Conservation (phyloP, 2,888 invertebrate species). For the Piscicola geometra region DNA sequence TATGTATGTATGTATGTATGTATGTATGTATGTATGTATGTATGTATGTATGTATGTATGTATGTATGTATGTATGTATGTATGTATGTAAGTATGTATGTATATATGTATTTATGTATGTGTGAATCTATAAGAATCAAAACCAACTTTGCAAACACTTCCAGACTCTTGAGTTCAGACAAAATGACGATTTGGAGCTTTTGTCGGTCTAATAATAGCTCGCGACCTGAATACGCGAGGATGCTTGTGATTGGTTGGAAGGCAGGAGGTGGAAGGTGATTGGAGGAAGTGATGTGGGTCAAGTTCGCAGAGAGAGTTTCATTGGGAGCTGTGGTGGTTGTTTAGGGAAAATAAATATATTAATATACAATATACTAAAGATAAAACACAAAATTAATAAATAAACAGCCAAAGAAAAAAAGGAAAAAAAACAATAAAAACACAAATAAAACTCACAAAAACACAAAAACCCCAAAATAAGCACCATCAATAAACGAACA, state of each 20-base stretch:
- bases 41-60: no score
- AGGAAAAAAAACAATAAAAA: background rate
- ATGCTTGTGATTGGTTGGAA: background rate
- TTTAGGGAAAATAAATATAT: no score
- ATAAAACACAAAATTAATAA: constrained; percentile 6
- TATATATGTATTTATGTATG: no score
- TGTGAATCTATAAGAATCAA: background rate
- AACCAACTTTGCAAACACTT: constrained; percentile 2
- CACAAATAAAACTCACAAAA: no score
- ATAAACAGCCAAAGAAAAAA: background rate
- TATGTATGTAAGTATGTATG: no score
- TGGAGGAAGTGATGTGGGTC: constrained; percentile 1
- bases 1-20: no score
- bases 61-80: no score
- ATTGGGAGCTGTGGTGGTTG: constrained; percentile 14
- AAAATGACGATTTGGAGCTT: constrained; percentile 13
- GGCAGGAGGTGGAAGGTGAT: background rate
- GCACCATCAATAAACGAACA: background rate
- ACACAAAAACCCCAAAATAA: background rate
- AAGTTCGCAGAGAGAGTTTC: background rate
- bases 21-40: no score
- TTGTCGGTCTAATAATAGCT: background rate
- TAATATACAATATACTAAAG: no score
- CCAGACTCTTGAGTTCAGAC: constrained; percentile 4
- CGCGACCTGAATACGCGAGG: background rate